Conservation (phyloP, 2,888 invertebrate species). For the Yponomeuta cagnagella region DNA sequence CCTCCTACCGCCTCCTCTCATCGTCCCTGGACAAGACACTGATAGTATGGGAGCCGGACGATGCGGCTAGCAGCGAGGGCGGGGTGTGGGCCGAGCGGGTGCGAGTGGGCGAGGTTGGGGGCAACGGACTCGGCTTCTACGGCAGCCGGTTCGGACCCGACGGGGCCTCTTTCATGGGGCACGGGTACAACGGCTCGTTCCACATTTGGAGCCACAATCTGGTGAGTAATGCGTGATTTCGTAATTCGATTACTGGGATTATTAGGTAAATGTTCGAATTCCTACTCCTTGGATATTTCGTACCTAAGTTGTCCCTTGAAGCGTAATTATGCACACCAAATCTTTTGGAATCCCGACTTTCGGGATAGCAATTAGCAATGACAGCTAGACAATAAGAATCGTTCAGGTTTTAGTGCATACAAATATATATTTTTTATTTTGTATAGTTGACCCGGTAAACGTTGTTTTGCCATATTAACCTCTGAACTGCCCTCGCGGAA, state of each 20-base stretch:
- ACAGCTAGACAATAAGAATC: too few relatives aligned
- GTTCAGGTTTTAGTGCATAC: too few relatives aligned
- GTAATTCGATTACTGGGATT: neutral
- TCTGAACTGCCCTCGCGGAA: too few relatives aligned
- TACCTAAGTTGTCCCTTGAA: too few relatives aligned
- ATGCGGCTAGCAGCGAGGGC: constrained; percentile 55
- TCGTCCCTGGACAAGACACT: constrained; percentile 95
- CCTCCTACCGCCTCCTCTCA: constrained; percentile 80
- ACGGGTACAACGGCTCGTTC: constrained; percentile 95
- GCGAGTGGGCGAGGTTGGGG: constrained; percentile 94
- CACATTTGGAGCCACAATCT: constrained; percentile 85
- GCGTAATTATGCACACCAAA: too few relatives aligned
- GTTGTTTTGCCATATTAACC: too few relatives aligned
- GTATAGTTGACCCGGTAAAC: too few relatives aligned
- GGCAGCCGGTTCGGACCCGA: constrained; percentile 86
- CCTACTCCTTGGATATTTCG: too few relatives aligned
- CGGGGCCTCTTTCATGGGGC: constrained; percentile 84
- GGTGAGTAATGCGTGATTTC: constrained; percentile 32
- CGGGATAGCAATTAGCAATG: too few relatives aligned
- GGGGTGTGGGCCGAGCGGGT: constrained; percentile 89
- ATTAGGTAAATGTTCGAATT: neutral
- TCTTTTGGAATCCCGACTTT: too few relatives aligned
- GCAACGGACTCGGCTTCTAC: constrained; percentile 94
- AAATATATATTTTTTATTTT: too few relatives aligned
- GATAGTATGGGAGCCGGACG: constrained; percentile 88